Evolutionary conservation across 2,888 invertebrate genomes (phyloP).

Genomic region (Lutraria lutraria): DNA sequence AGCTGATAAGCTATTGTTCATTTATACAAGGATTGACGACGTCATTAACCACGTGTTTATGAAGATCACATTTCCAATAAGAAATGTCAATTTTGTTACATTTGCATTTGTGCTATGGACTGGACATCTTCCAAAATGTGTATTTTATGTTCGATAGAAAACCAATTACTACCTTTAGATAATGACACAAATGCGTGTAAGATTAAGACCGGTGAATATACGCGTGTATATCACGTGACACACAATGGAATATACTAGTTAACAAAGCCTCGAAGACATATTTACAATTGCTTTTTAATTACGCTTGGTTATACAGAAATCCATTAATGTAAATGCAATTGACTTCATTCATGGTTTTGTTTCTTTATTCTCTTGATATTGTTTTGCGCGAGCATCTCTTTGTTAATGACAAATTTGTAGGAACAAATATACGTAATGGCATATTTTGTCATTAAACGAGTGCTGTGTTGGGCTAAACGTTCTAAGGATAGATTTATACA

Average conservation of each 20-base stretch:
- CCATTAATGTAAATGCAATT: background rate
- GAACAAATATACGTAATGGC: background rate
- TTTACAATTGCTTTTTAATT: conserved; percentile 11
- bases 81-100: background rate
- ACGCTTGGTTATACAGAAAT: background rate
- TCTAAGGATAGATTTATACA: too few species aligned
- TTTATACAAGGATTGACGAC: too few species aligned
- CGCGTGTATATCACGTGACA: background rate
- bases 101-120: background rate
- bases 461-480: too few species aligned
- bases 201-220: background rate
- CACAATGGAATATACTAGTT: background rate
- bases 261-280: background rate
- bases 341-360: background rate
- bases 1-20: too few species aligned
- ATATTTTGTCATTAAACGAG: background rate
- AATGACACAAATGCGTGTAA: background rate
- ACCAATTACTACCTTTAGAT: background rate
- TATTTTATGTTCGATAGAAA: background rate
- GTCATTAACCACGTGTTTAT: too few species aligned
- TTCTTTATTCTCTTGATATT: background rate
- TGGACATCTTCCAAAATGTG: background rate
- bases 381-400: background rate
- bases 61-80: too few species aligned
- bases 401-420: background rate